Evolutionary conservation across 92 coral and sea anemone genomes (phyloP).

Genomic region (Virgularia gustaviana): DNA sequence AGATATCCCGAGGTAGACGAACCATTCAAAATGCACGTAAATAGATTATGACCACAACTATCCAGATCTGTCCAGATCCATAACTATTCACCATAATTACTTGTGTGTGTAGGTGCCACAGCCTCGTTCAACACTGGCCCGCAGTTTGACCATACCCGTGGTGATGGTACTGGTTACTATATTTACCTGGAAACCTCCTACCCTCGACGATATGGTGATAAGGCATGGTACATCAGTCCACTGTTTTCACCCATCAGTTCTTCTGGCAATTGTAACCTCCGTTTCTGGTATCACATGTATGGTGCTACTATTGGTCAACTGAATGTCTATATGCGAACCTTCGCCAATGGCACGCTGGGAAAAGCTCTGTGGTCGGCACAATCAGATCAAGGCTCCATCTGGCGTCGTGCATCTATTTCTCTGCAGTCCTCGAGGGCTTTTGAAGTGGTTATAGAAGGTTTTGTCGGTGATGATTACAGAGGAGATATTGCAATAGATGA

Average conservation of each 20-base stretch:
- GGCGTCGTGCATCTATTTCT: slow-evolving; percentile 72
- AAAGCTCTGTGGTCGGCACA: slow-evolving; percentile 6
- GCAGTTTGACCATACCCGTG: slow-evolving; percentile 82
- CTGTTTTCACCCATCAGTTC: slow-evolving; percentile 65
- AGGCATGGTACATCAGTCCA: slow-evolving; percentile 88
- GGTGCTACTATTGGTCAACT: slow-evolving; percentile 88
- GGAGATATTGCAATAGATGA: slow-evolving; percentile 96
- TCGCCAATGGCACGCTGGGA: slow-evolving; percentile 70
- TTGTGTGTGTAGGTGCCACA: slow-evolving; percentile 59
- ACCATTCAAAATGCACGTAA: too few species aligned
- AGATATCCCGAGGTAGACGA: too few species aligned
- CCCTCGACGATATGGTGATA: slow-evolving; percentile 95
- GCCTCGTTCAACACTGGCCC: slow-evolving; percentile 90
- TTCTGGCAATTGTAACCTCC: slow-evolving; percentile 63
- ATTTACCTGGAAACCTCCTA: slow-evolving; percentile 91
- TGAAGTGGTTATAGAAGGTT: slow-evolving; percentile 86
- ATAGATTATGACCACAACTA: too few species aligned
- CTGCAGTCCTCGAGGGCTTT: slow-evolving; percentile 63
- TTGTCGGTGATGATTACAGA: slow-evolving; percentile 81
- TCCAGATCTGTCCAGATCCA: background rate
- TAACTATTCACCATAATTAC: background rate
- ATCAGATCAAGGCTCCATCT: slow-evolving; percentile 73
- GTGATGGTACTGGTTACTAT: slow-evolving; percentile 69
- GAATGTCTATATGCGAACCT: slow-evolving; percentile 70
- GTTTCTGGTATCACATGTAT: slow-evolving; percentile 96